These are phyloP conservation scores for Clarias fuscus DNA, from an alignment of 2,797 vertebrate species.

Conservation along the genomic window DNA sequence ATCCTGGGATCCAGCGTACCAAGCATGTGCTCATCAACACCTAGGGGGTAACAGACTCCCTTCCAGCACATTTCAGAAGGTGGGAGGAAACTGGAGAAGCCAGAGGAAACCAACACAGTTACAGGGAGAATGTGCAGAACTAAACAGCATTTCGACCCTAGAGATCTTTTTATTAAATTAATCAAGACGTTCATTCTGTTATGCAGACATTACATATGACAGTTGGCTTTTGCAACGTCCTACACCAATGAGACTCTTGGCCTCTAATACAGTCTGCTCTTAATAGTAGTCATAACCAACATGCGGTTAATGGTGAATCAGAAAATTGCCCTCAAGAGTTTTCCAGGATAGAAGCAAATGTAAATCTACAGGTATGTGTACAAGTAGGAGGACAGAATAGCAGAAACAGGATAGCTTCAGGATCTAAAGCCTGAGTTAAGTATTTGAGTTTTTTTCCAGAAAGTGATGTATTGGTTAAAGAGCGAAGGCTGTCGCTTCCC, in stretches of 20 bases:
- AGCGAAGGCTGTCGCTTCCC: constrained; percentile 17
- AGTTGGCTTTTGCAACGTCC: background rate
- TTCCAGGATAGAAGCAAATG: background rate
- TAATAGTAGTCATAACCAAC: constrained; percentile 1
- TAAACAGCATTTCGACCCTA: background rate
- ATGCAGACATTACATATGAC: background rate
- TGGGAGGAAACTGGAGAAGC: background rate
- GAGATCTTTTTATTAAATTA: background rate
- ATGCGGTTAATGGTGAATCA: background rate
- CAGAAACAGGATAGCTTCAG: background rate
- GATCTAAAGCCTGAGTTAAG: background rate
- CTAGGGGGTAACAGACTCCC: background rate
- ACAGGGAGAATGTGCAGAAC: background rate
- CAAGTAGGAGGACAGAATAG: background rate
- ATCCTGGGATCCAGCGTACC: background rate
- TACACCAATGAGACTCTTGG: background rate
- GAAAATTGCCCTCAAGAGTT: background rate
- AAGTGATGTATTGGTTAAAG: constrained; percentile 9
- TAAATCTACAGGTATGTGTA: background rate
- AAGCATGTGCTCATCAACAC: background rate
- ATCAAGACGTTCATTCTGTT: background rate
- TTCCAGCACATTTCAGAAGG: background rate
- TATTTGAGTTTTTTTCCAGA: background rate
- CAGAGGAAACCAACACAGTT: background rate
- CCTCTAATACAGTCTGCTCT: background rate